These are phyloP conservation scores for Periophthalmodon schlosseri DNA, from an alignment of 2,113 vertebrate genomes.

Conservation along the genomic window DNA sequence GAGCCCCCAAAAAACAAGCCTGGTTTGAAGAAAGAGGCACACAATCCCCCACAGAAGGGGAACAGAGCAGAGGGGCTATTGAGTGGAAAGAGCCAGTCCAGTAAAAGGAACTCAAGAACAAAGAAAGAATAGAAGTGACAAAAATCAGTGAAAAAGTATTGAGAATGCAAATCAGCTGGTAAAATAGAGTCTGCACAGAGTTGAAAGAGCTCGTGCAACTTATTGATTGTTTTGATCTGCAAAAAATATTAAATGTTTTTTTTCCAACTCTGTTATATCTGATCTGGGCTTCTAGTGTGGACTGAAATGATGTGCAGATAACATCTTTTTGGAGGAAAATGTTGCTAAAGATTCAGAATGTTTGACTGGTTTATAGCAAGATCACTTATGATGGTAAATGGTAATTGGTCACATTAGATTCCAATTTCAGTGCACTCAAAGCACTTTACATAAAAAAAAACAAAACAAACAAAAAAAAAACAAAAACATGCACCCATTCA, in stretches of 20 bases:
- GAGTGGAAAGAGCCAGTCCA: slow-evolving; percentile 20
- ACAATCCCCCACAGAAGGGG: slow-evolving; percentile 45
- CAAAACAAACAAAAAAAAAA: too few species aligned
- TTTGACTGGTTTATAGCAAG: not conserved
- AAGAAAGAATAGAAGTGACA: slow-evolving; percentile 55
- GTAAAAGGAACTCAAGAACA: slow-evolving; percentile 34
- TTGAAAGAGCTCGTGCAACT: not conserved
- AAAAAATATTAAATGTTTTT: too few species aligned
- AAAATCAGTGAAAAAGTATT: slow-evolving; percentile 17
- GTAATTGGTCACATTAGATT: too few species aligned
- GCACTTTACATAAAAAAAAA: too few species aligned
- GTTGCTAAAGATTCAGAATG: too few species aligned
- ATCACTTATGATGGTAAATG: too few species aligned
- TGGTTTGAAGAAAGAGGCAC: slow-evolving; percentile 41
- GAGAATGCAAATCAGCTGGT: not conserved
- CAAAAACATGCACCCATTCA: too few species aligned
- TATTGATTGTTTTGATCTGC: too few species aligned
- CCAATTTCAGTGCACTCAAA: too few species aligned
- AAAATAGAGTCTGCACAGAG: not conserved
- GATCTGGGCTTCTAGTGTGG: too few species aligned
- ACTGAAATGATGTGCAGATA: not conserved
- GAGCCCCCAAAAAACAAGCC: slow-evolving; percentile 55
- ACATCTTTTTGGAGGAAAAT: too few species aligned
- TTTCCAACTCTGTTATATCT: not conserved
- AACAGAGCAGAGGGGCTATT: slow-evolving; percentile 22